Evolutionary conservation across 92 coral and sea anemone species (phyloP).

Genomic region (Palythoa heliodiscus): DNA sequence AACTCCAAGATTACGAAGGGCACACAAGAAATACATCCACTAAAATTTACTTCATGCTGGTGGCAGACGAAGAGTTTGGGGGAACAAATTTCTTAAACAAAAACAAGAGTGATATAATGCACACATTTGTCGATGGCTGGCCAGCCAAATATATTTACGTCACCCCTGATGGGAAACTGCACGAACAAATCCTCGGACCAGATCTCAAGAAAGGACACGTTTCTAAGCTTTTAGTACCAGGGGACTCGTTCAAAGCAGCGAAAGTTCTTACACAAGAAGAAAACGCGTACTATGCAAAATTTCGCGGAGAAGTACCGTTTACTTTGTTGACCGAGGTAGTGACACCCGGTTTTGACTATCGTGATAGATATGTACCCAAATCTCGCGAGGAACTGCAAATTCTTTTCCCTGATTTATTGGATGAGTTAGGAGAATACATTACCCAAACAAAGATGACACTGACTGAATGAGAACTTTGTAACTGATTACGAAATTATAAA

Average conservation of each 20-base stretch:
- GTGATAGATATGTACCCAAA: conserved; percentile 72
- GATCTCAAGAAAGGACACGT: conserved; percentile 74
- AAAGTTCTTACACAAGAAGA: conserved; percentile 59
- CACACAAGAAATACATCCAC: conserved; percentile 62
- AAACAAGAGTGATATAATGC: conserved; percentile 74
- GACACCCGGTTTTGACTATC: conserved; percentile 79
- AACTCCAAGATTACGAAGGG: conserved; percentile 55
- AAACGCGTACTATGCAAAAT: conserved; percentile 42
- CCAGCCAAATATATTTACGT: conserved; percentile 68
- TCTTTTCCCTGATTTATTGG: conserved; percentile 58
- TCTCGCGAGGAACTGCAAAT: conserved; percentile 52
- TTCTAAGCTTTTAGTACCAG: conserved; percentile 60
- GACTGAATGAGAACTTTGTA: conserved; percentile 49
- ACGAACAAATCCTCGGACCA: conserved; percentile 62
- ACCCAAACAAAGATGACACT: conserved; percentile 58
- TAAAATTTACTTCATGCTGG: conserved; percentile 73
- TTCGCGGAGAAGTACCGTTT: conserved; percentile 75
- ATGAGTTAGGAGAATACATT: conserved; percentile 71
- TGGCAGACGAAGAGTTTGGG: conserved; percentile 55
- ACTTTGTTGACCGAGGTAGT: conserved; percentile 81
- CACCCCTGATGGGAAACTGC: conserved; percentile 64
- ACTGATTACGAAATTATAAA: too few species aligned
- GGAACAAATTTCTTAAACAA: conserved; percentile 67
- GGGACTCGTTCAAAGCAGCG: conserved; percentile 68
- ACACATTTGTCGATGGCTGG: conserved; percentile 86